Base-by-base conservation (phyloP, 2,113 vertebrate genomes). In the Machaerirhynchus nigripectus region DNA sequence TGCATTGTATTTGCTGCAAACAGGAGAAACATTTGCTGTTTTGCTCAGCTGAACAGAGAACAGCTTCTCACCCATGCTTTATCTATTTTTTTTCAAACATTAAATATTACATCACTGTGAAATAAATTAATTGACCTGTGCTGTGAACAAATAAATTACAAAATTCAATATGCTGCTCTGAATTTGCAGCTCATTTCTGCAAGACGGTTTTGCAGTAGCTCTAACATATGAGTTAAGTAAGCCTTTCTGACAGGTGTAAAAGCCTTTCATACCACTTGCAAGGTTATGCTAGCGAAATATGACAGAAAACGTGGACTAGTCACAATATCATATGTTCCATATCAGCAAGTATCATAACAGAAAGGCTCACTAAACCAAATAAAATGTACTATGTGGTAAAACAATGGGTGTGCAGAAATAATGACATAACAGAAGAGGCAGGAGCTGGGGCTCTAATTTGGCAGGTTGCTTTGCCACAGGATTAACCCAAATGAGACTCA, bases 81-180 rank as follows among this genome's bases (percentile, higher is more conserved):
- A 96, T 95, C 92, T 95, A 69, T 96, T 94, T 95, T 35, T 93
- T 92, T 96, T 91, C 91, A 91, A 92, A 93, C 95, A 96, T 94
- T 96, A 97, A 98, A 83, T 96, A 97, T 97, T 95, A 95, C 71
- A 83, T 98, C 93, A 87, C 85, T 80, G 59, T 80, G 87, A 98
- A 97, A 98, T 95, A 98, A 96, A 98, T 97, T 97, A 97, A 98
- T 97, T 97, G 97, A 96, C 93, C 96, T 91, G 74, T 91, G 87
- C 87, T 60, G 89, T 78, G 94, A 97, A 98, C 81, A 97, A 97
- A 98, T 97, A 97, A 97, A 96, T 97, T 96, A 87, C 95, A 91
- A 81, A 94, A 96, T 88, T 95, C 96, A 96, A 95, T 93, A 95
- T 75, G 93, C 91, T 97, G 71, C 93, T 95, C 92, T 89, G 93